Evolutionary conservation across 2,113 vertebrate species (phyloP).

Genomic region (Chunga burmeisteri): DNA sequence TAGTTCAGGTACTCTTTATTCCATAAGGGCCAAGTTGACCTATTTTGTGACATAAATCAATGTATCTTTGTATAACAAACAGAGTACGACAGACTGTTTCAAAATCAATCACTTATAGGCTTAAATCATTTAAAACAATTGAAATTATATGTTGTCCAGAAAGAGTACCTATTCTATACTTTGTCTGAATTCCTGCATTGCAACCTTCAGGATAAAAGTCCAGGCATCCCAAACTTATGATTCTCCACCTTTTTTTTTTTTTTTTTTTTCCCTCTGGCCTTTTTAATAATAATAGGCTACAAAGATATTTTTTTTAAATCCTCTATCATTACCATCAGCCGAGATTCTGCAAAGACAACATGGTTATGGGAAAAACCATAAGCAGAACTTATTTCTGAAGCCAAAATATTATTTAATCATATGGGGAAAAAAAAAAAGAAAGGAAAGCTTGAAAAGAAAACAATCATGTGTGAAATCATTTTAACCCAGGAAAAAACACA

Average conservation of each 20-base stretch:
- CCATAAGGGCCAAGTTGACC: not conserved
- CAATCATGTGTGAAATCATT: not conserved
- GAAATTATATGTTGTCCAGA: not conserved
- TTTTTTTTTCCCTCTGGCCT: not conserved
- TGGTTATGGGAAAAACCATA: not conserved
- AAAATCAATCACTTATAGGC: not conserved
- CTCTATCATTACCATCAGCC: not conserved
- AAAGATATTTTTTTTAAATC: not conserved
- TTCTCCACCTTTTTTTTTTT: not conserved
- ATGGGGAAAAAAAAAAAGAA: not conserved
- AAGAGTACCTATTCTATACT: not conserved
- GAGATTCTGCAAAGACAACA: not conserved
- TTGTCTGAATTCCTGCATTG: not conserved
- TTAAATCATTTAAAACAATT: not conserved
- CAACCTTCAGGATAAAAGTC: not conserved
- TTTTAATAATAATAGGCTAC: not conserved
- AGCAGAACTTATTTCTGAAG: not conserved
- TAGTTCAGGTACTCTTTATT: not conserved
- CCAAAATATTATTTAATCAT: not conserved
- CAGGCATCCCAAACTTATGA: not conserved
- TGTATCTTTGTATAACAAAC: not conserved
- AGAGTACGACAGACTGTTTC: not conserved
- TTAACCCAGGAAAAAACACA: not conserved
- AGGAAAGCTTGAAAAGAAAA: not conserved
- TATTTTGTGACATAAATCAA: not conserved